Evolutionary conservation across 37 sponge, comb jelly and placozoan species (phyloP).

Genomic region (Hormiphora californensis): DNA sequence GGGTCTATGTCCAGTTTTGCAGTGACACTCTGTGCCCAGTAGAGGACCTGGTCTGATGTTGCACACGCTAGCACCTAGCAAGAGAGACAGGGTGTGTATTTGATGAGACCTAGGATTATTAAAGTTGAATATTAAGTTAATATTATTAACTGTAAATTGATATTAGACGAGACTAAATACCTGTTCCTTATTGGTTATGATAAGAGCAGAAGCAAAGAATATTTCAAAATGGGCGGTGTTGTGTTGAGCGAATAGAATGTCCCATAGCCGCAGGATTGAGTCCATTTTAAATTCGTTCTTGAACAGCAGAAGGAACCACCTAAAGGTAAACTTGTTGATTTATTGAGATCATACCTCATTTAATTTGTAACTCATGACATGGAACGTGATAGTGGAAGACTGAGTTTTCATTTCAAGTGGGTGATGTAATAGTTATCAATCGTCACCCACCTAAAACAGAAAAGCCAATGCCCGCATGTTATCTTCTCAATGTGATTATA

Average conservation of each 20-base stretch:
- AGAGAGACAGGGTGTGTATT: neutral
- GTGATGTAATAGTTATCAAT: neutral
- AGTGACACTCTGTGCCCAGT: slow-evolving; percentile 20
- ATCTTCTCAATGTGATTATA: slow-evolving; percentile 23
- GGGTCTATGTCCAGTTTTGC: neutral
- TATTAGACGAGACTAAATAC: neutral
- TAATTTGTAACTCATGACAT: too few relatives aligned
- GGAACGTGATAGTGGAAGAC: neutral
- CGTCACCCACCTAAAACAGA: neutral
- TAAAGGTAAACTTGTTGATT: too few relatives aligned
- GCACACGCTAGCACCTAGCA: slow-evolving; percentile 26
- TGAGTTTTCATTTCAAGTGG: neutral
- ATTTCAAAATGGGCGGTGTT: slow-evolving; percentile 40
- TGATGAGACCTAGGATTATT: neutral
- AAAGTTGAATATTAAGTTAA: neutral
- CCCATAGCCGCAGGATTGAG: slow-evolving; percentile 8
- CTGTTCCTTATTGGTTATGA: slow-evolving; percentile 8
- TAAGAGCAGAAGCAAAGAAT: slow-evolving; percentile 13
- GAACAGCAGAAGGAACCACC: slow-evolving; percentile 39
- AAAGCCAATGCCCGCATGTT: slow-evolving; percentile 34
- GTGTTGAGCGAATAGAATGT: slow-evolving; percentile 13
- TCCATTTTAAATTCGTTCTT: slow-evolving; percentile 51
- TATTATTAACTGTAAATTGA: neutral
- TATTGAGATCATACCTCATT: too few relatives aligned
- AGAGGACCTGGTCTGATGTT: slow-evolving; percentile 36